Evolutionary conservation across 92 coral and sea anemone genomes (phyloP), one percentile per base, ranked within the genome.

Genomic region (Plumapathes pennacea): DNA sequence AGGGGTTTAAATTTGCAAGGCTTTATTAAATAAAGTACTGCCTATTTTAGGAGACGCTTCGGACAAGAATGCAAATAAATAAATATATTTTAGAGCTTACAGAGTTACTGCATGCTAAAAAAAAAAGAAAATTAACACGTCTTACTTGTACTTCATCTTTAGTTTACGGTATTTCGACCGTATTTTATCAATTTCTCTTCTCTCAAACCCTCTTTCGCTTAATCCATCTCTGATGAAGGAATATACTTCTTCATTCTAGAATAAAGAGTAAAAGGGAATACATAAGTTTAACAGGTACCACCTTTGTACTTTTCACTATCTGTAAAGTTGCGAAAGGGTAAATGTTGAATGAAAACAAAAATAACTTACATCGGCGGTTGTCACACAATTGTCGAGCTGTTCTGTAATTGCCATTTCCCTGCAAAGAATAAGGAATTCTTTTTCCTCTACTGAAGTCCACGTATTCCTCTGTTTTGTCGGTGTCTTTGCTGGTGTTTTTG

Each of bases 341-440:
- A n/a, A n/a, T n/a, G n/a, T n/a, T n/a, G n/a, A 40, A 17, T 25
- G 17, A 58, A 40, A 58, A 23, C 48, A 36, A 23, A 58, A 40
- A 18, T 22, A 11, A 39, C 37, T 58, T 39, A 58, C 36, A 11
- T 14, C 50, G 51, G 38, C 37, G 34, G 33, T 37, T 11, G 65
- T 4, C 50, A 40, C 65, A 20, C 51, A 44, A 46, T 62, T 46
- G 37, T 62, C 69, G 24, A 62, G 56, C 25, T 62, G 41, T 46
- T 61, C 69, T 30, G 55, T 46, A 32, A 62, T 45, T 32, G 56
- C 15, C 56, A 46, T 10, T 48, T 62, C 33, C 7, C 28, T 46
- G 40, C 69, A 46, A 62, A 46, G 37, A 31, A 45, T 61, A 14
- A 61, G 56, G 51, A 61, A 45, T 45, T 32, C 38, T 61, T 46